These are phyloP conservation scores for Paguma larvata DNA, from an alignment of 2,797 vertebrate genomes.

Conservation along the genomic window DNA sequence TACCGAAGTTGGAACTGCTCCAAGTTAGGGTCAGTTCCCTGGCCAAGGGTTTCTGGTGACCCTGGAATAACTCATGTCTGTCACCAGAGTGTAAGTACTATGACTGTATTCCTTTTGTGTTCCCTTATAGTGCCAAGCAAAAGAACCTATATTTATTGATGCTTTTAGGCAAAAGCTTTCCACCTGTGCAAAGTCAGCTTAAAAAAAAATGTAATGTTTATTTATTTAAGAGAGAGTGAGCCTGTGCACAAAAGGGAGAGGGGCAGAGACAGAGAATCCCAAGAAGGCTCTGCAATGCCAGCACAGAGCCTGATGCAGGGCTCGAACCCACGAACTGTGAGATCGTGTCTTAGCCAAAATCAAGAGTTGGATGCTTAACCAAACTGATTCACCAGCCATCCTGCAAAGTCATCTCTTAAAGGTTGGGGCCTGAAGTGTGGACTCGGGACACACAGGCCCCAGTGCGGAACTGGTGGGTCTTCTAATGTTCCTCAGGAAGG, in stretches of 20 bases:
- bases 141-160: fast-evolving
- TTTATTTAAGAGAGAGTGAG: no score
- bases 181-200: background rate
- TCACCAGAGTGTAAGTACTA: background rate
- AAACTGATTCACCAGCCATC: no score
- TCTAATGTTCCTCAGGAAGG: background rate
- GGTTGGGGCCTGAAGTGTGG: background rate
- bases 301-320: no score
- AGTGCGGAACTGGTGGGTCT: background rate
- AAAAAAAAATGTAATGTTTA: background rate
- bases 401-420: background rate
- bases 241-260: no score
- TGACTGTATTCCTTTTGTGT: background rate
- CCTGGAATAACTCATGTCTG: background rate
- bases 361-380: no score
- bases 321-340: no score
- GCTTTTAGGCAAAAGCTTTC: background rate
- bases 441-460: background rate
- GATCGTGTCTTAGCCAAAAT: no score
- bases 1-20: background rate
- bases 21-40: background rate
- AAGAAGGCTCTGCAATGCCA: no score
- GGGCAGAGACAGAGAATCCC: no score
- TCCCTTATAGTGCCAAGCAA: background rate
- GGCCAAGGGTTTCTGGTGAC: background rate